phyloP scores from a whole-genome alignment of 2,113 vertebrate genomes.

The Camelus dromedarius region DNA sequence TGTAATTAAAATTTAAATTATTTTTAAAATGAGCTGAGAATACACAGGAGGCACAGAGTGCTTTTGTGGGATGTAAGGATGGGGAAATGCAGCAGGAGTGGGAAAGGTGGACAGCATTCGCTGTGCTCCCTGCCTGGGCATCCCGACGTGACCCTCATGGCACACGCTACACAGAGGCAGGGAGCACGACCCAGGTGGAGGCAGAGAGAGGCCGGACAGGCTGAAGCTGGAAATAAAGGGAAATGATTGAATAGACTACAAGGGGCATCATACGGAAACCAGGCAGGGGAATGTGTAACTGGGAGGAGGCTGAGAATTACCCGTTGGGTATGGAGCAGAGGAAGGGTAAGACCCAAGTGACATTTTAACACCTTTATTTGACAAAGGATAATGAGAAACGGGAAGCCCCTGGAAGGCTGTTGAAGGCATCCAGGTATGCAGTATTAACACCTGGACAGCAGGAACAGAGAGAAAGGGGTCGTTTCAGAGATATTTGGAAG shows the following conservation, averaged over 20 bases:
- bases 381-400: neutral
- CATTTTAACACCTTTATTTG: neutral
- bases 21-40: neutral
- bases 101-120: fast-evolving
- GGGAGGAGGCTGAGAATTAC: neutral
- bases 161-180: fast-evolving
- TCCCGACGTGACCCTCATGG: fast-evolving
- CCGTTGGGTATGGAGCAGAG: neutral
- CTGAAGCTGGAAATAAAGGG: no score
- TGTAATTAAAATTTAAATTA: constrained; percentile 45
- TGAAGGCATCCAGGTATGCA: neutral
- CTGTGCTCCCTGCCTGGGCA: fast-evolving
- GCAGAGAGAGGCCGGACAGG: neutral
- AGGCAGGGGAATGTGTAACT: neutral
- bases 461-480: neutral
- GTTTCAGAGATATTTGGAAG: neutral
- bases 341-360: neutral
- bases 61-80: neutral
- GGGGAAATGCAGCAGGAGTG: neutral
- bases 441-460: neutral
- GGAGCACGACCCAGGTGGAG: neutral
- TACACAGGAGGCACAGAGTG: neutral
- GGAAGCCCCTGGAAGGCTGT: neutral
- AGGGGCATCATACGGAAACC: fast-evolving
- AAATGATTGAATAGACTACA: neutral